These are phyloP conservation scores for Brachionus paranguensis DNA, from an alignment of 1,140 invertebrate species.

Conservation along the genomic window DNA sequence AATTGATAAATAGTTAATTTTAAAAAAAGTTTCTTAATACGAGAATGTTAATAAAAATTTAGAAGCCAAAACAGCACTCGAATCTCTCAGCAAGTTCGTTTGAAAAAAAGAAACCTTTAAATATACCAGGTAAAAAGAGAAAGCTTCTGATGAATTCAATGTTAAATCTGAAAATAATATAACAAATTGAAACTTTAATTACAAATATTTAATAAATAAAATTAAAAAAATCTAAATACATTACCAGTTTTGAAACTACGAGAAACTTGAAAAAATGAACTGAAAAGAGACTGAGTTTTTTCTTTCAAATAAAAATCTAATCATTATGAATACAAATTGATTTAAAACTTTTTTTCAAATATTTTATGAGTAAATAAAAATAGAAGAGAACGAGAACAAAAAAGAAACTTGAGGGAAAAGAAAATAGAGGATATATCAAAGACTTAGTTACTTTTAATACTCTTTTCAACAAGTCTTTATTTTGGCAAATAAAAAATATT, in stretches of 20 bases:
- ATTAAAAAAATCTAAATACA: neutral
- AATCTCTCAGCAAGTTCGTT: neutral
- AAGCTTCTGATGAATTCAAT: neutral
- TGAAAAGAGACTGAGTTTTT: neutral
- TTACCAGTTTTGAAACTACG: slow-evolving; percentile 9
- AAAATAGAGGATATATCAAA: slow-evolving; percentile 1
- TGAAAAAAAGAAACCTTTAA: neutral
- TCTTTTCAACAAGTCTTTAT: neutral
- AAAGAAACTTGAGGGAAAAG: neutral
- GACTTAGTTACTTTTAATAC: neutral
- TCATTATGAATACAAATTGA: slow-evolving; percentile 29
- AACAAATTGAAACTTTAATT: neutral
- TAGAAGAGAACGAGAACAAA: neutral
- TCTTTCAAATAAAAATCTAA: slow-evolving; percentile 10
- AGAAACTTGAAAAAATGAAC: neutral
- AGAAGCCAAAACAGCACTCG: neutral
- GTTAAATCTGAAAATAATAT: neutral
- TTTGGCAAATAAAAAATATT: neutral
- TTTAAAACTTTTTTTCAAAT: slow-evolving; percentile 30
- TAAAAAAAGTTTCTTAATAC: neutral
- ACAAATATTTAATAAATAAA: slow-evolving; percentile 21
- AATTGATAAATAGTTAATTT: neutral
- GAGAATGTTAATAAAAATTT: neutral
- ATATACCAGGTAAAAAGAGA: neutral
- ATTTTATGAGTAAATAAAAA: slow-evolving; percentile 30